Evolutionary conservation across 1,140 invertebrate species (phyloP), one percentile per base, ranked within the genome.

Genomic region (Nymphalis io): DNA sequence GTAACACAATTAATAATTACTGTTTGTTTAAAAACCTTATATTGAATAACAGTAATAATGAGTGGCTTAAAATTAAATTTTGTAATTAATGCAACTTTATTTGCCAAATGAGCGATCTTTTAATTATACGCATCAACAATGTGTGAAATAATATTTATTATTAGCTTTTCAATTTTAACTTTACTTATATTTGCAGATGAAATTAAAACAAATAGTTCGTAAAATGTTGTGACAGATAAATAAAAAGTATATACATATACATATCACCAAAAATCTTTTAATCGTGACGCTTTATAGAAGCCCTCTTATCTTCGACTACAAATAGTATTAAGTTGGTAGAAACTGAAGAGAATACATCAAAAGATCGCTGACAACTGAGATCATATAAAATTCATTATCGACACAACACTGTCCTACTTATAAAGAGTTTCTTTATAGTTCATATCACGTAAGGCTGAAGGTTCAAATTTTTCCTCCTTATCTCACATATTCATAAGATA

Each of bases 371-470:
- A 61, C 69, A 71, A 66, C 63, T 61, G 60, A 71, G 69, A 66
- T 71, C 63, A 71, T 71, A 71, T 71, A 71, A 71, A 66, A 71
- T 71, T 71, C 69, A 71, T 66, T 70, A 70, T 70, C 63, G 69
- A 71, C 69, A 67, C 39, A 53, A 66, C 63, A 68, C 27, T 44
- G 67, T 38, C 59, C 69, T 67, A 66, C 59, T 60, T 70, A 23
- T 60, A 23, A 59, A 44, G 40, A 33, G 23, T 66, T 18, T 60
- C 42, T 3, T 57, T 46, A 10, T 55, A 66, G 55, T 18, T 57
- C 63, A n/a, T 71, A 61, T 71, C 63, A 48, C 23, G 15, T 57
- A 57, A 15, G 8, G 3, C n/a, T 27, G 27, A 62, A 58, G 40
- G 48, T 71, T 57, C n/a, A 57, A 61, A 46, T 71, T 71, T 60